Evolutionary conservation across 2,888 invertebrate species (phyloP), one percentile per base, ranked within the genome.

Genomic region (Mimumesa dahlbomi): DNA sequence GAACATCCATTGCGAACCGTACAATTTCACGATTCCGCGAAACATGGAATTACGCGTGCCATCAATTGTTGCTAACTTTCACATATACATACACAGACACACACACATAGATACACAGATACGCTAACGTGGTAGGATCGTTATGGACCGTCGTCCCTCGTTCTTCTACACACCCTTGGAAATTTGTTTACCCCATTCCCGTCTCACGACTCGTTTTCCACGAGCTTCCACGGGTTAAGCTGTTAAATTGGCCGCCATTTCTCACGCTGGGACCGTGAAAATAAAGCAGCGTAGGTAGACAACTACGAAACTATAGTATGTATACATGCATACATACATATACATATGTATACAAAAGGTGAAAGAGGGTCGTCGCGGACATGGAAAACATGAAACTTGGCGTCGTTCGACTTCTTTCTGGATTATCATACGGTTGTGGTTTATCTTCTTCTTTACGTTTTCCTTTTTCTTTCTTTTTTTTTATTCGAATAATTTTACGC

Each of bases 211-310:
- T 52, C 50, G 58, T 21, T 59, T 53, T 71, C 21, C 25, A 14
- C 21, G 50, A 56, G 53, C 63, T 72, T 68, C 38, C 34, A 38
- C 45, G 29, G 29, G 31, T 46, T 53, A 49, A 53, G 57, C 54
- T 57, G 38, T 34, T 61, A 73, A 66, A 72, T 73, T 65, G 58
- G 58, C 38, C 22, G 49, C 48, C 58, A 59, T 69, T 54, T 58
- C 53, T 69, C 69, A 59, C 53, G 49, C 53, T 48, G 40, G 38
- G 21, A 52, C 34, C 31, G n/a, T 22, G 38, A 58, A 53, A 58
- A 53, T 58, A 69, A 43, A 53, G 38, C 19, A 22, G 16, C 7
- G 18, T 1, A 46, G 7, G 7, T 16, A 11, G 42, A 50, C 34
- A 21, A 34, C 5, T 13, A 6, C 13, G 29, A 6, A 45, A 19